Percentiles rank a stretch among this genome's conserved stretches.
phyloP scores from a whole-genome alignment of 2,888 invertebrate genomes.

The Theretra japonica region DNA sequence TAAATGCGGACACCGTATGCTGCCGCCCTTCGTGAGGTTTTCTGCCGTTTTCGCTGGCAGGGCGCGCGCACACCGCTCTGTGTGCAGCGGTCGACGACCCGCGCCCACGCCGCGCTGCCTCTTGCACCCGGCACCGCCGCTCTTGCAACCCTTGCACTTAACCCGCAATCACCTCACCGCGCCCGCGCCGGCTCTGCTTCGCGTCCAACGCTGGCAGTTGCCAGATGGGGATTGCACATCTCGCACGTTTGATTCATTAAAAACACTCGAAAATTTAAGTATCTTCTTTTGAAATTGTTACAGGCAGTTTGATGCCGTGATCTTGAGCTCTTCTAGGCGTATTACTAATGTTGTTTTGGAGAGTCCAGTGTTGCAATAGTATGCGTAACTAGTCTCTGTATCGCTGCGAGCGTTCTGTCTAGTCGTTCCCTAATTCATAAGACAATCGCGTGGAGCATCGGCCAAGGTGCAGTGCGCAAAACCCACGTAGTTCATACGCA shows the following conservation, averaged over 20 bases:
- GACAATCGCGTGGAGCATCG: slow-evolving; percentile 52
- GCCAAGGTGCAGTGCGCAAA: slow-evolving; percentile 77
- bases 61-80: slow-evolving; percentile 65
- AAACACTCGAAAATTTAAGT: background rate
- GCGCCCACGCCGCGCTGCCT: slow-evolving; percentile 67
- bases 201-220: background rate
- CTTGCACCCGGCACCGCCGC: slow-evolving; percentile 71
- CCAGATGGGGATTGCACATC: background rate
- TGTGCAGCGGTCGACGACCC: slow-evolving; percentile 79
- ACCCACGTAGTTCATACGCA: slow-evolving; percentile 60
- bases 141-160: slow-evolving; percentile 30
- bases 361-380: no score
- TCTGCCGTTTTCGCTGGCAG: slow-evolving; percentile 78
- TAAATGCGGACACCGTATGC: slow-evolving; percentile 82
- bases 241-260: slow-evolving; percentile 5
- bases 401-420: background rate
- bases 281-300: background rate
- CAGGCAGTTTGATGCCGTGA: background rate
- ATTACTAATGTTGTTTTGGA: background rate
- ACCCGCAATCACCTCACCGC: slow-evolving; percentile 17
- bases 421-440: slow-evolving; percentile 55
- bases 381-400: background rate
- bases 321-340: background rate
- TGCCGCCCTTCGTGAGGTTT: slow-evolving; percentile 83
- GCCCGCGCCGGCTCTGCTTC: slow-evolving; percentile 22